These are phyloP conservation scores for Drosophila melanica DNA, from an alignment of 1,140 invertebrate genomes.

Conservation along the genomic window DNA sequence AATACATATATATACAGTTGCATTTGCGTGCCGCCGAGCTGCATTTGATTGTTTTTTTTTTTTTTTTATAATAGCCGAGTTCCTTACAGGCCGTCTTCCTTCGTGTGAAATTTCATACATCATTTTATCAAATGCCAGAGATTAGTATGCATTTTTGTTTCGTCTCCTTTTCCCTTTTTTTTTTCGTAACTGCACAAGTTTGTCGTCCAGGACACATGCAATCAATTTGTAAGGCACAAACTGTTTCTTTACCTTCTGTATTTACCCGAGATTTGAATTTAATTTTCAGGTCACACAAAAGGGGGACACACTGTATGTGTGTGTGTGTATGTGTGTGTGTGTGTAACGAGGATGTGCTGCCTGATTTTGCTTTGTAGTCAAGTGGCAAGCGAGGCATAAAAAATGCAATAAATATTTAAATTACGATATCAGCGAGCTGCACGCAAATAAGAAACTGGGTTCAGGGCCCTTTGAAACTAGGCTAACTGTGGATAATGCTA, in stretches of 20 bases:
- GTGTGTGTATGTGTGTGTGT: slow-evolving; percentile 15
- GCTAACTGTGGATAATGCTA: slow-evolving; percentile 66
- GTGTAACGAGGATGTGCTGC: slow-evolving; percentile 23
- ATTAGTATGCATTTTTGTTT: slow-evolving; percentile 12
- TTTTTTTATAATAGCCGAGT: slow-evolving; percentile 1
- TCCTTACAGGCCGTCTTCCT: neutral
- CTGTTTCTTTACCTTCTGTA: slow-evolving; percentile 55
- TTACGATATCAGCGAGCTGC: slow-evolving; percentile 73
- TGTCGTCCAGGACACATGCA: slow-evolving; percentile 35
- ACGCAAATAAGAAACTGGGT: slow-evolving; percentile 64
- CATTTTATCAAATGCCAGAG: slow-evolving; percentile 52
- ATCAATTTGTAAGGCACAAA: slow-evolving; percentile 55
- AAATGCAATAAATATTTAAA: slow-evolving; percentile 82
- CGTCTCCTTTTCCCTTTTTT: neutral
- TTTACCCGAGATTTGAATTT: slow-evolving; percentile 80
- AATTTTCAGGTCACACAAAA: slow-evolving; percentile 76
- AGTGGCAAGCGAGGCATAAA: slow-evolving; percentile 69
- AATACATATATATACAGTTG: slow-evolving; percentile 24
- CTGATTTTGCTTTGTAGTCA: slow-evolving; percentile 35
- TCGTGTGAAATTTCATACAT: slow-evolving; percentile 73
- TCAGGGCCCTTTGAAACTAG: slow-evolving; percentile 58
- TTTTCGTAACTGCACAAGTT: neutral
- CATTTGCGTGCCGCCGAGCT: slow-evolving; percentile 17
- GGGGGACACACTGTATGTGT: slow-evolving; percentile 31
- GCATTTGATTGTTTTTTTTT: slow-evolving; percentile 39